These are phyloP conservation scores for Indicator maculatus DNA, from an alignment of 2,113 vertebrate genomes.

Conservation along the genomic window DNA sequence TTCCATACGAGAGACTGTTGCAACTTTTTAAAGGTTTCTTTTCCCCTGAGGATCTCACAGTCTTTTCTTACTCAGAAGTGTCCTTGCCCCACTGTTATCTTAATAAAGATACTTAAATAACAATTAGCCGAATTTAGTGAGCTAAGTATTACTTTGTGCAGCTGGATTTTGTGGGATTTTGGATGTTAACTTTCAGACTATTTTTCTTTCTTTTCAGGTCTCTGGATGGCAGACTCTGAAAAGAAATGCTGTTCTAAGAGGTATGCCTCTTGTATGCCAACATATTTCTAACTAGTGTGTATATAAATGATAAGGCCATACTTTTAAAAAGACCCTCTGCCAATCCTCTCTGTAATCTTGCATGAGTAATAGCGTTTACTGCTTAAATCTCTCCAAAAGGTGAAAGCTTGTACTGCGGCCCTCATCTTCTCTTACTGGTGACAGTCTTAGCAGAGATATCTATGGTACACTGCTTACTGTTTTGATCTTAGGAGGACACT, in stretches of 20 bases:
- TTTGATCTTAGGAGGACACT: not conserved
- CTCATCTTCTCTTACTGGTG: not conserved
- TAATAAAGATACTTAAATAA: not conserved
- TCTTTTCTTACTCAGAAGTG: not conserved
- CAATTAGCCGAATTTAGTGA: not conserved
- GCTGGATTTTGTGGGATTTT: not conserved
- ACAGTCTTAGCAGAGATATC: not conserved
- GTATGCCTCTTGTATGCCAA: constrained; percentile 56
- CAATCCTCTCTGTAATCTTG: not conserved
- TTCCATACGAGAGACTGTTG: not conserved
- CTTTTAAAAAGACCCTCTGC: not conserved
- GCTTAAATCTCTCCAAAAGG: not conserved
- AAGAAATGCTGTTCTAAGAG: constrained; percentile 73
- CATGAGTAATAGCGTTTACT: not conserved
- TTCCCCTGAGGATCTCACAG: not conserved
- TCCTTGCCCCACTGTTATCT: rapidly evolving
- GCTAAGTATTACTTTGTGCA: not conserved
- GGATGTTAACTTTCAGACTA: constrained; percentile 47
- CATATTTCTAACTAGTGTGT: not conserved
- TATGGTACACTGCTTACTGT: not conserved
- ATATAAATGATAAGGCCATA: not conserved
- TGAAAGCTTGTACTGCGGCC: not conserved
- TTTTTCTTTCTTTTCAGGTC: constrained; percentile 70
- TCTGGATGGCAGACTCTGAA: constrained; percentile 74
- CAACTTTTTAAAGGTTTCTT: not conserved